Evolutionary conservation across 2,888 invertebrate genomes (phyloP).

Genomic region (Nymphalis c-album): DNA sequence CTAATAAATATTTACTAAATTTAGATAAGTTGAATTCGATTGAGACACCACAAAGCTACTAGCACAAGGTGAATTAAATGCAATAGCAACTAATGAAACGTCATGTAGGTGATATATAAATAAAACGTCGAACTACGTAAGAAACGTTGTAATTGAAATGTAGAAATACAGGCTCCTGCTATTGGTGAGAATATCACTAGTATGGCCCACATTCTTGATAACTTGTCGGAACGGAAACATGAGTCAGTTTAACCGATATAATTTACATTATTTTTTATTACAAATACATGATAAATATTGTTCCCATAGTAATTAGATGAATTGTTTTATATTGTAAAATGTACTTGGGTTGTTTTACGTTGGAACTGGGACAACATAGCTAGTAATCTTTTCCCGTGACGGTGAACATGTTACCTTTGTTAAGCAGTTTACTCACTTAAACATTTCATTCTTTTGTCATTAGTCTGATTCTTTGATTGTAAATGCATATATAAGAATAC

Average conservation of each 20-base stretch:
- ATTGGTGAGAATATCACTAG: conserved; percentile 59
- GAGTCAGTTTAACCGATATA: conserved; percentile 55
- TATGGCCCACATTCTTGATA: conserved; percentile 71
- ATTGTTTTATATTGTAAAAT: conserved; percentile 29
- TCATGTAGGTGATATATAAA: conserved; percentile 14
- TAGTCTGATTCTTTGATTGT: background rate
- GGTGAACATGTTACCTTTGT: conserved; percentile 41
- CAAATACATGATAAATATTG: conserved; percentile 29
- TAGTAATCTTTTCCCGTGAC: conserved; percentile 74
- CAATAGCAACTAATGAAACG: background rate
- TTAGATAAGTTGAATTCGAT: background rate
- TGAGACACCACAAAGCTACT: background rate
- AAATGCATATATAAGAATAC: no score
- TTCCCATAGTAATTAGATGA: conserved; percentile 42
- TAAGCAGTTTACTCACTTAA: conserved; percentile 22
- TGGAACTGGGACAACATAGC: conserved; percentile 60
- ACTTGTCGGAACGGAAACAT: conserved; percentile 68
- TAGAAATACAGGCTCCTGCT: conserved; percentile 48
- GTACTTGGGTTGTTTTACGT: conserved; percentile 45
- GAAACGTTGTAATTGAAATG: conserved; percentile 48
- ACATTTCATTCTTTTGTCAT: background rate
- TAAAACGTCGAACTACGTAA: conserved; percentile 36
- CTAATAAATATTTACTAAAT: background rate
- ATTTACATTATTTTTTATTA: conserved; percentile 38
- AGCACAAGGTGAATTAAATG: background rate